These are phyloP conservation scores for Orientallactaga sibirica DNA, from an alignment of 2,797 vertebrate species.

Conservation along the genomic window DNA sequence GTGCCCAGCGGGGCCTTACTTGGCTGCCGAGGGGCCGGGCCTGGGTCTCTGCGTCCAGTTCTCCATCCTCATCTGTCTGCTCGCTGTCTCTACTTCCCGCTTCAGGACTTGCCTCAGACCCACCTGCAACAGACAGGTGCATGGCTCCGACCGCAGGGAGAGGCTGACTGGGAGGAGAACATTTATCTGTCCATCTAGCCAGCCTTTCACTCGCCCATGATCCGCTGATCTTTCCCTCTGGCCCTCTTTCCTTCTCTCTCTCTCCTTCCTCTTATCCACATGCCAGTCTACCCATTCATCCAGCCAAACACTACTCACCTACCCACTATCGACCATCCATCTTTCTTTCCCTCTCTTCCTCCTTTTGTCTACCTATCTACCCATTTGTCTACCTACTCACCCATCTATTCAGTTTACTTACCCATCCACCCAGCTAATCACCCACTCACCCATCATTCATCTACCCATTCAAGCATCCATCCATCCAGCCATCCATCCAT, in stretches of 20 bases:
- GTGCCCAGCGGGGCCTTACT: constrained; percentile 82
- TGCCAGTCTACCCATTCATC: no score
- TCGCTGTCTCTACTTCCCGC: constrained; percentile 53
- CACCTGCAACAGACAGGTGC: constrained; percentile 76
- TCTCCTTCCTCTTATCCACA: accelerated
- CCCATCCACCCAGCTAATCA: neutral
- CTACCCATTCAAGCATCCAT: neutral
- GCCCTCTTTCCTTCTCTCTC: neutral
- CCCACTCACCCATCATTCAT: neutral
- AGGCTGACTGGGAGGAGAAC: accelerated
- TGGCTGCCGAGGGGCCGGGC: constrained; percentile 85
- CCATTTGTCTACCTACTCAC: neutral
- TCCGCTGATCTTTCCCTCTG: neutral
- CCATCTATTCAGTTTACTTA: no score
- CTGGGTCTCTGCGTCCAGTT: constrained; percentile 78
- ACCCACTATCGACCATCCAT: no score
- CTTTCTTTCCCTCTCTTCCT: no score
- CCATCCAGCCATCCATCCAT: neutral
- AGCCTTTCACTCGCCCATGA: neutral
- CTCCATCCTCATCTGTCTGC: constrained; percentile 82
- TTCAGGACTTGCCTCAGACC: constrained; percentile 64
- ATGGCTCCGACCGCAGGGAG: neutral
- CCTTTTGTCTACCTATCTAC: neutral
- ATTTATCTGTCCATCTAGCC: no score
- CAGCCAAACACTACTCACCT: accelerated